phyloP scores from a whole-genome alignment of 2,797 vertebrate species.

The Botia almorhae region DNA sequence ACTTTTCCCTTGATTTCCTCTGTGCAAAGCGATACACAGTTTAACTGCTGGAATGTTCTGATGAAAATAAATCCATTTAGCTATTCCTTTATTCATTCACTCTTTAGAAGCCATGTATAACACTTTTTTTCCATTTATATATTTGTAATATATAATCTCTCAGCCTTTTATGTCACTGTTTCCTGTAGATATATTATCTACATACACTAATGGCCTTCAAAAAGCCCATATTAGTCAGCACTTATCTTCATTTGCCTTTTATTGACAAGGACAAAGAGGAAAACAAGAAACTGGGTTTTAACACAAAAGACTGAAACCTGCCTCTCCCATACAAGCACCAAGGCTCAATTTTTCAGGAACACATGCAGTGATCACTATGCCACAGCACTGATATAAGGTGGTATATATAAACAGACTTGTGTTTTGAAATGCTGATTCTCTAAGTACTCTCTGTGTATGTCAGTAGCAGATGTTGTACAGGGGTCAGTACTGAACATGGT shows the following conservation, averaged over 20 bases:
- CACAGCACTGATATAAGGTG: neutral
- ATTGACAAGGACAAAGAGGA: neutral
- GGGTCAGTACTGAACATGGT: neutral
- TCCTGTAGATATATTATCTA: no score
- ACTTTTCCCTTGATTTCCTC: constrained; percentile 2
- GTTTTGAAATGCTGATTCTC: neutral
- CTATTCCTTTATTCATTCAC: neutral
- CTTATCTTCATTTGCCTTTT: no score
- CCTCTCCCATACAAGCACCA: neutral
- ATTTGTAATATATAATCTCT: no score
- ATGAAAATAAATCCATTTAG: neutral
- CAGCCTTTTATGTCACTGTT: no score
- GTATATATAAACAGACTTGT: neutral
- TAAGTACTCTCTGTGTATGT: neutral
- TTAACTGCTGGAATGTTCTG: neutral
- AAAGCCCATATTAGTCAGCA: no score
- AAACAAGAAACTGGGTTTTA: neutral
- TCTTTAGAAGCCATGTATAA: neutral
- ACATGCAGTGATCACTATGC: neutral
- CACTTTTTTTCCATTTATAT: no score
- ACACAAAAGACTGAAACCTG: neutral
- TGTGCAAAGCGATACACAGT: neutral
- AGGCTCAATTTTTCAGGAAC: neutral
- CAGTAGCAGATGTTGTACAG: constrained; percentile 11
- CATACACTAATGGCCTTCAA: no score